Base-by-base conservation (phyloP, 2,888 invertebrate genomes). In the Eupithecia tripunctaria region DNA sequence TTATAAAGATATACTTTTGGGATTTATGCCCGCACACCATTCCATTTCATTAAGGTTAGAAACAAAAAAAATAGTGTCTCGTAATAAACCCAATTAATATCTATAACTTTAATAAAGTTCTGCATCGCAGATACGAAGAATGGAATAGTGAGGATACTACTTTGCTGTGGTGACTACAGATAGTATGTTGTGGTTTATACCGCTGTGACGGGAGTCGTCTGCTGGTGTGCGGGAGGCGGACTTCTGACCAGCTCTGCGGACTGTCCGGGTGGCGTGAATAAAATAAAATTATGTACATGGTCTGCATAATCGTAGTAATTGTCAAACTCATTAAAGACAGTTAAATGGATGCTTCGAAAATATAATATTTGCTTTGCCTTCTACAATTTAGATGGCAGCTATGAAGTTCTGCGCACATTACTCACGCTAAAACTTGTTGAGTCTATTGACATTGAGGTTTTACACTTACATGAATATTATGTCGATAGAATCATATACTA, bases 151-250 rank as follows among this genome's bases (percentile, higher is more conserved):
- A 27, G 59, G 59, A 59, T 27, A 59, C 59, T 27, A 59, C 12
- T n/a, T 59, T 59, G 14, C 15, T 59, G 27, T 59, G 25, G 7
- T 59, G 27, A 59, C 27, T 59, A 59, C 27, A 27, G 59, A 15
- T 27, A 27, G 15, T 25, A 59, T 27, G 8, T 63, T 36, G 14
- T 63, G 36, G n/a, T 63, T 36, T n/a, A n/a, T 96, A 96, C 96
- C 96, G 96, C 95, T 88, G 96, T 95, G 87, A 96, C 95, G 82
- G 96, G 96, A 86, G 96, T 96, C 88, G 95, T 95, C 90, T 96
- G 97, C 95, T 97, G 97, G 92, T 97, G 97, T 82, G 97, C 97
- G 87, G 97, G 97, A 86, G 97, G 97, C 85, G 97, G 97, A 91
- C 97, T 97, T 94, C 97, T 96, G 84, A 90, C 92, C 88, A 95